A percentile compares a stretch with the other conserved stretches of the same genome.
phyloP scores from a whole-genome alignment of 2,797 vertebrate genomes.

The Phaenicophaeus curvirostris region DNA sequence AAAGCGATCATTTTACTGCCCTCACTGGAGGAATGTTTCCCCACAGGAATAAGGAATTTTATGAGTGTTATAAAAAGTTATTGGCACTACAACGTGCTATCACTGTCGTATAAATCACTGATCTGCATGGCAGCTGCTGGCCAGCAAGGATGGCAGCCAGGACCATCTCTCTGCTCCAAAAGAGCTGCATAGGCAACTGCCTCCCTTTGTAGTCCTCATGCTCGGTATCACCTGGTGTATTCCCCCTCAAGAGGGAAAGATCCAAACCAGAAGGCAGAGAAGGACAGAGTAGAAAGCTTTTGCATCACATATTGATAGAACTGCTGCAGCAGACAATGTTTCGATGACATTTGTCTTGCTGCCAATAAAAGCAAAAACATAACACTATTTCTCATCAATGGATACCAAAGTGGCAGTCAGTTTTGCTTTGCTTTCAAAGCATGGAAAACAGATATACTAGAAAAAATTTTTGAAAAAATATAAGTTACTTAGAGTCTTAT shows the following conservation, averaged over 20 bases:
- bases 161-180: neutral
- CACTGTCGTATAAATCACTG: slow-evolving; percentile 45
- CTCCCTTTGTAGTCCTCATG: neutral
- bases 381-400: accelerated
- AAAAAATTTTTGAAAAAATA: neutral
- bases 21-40: slow-evolving; percentile 59
- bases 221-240: neutral
- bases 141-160: neutral
- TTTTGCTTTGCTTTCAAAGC: neutral
- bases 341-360: neutral
- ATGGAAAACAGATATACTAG: neutral
- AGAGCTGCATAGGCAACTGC: neutral
- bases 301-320: neutral
- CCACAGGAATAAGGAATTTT: slow-evolving; percentile 77
- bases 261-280: neutral
- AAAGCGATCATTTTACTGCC: slow-evolving; percentile 72
- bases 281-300: neutral
- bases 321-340: neutral
- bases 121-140: neutral
- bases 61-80: slow-evolving; percentile 86
- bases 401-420: neutral
- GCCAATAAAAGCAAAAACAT: neutral
- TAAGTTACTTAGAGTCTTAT: neutral
- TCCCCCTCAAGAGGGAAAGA: neutral
- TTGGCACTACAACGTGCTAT: slow-evolving; percentile 78